Base-by-base conservation (phyloP, 2,797 vertebrate species). In the Poecilia wingei region DNA sequence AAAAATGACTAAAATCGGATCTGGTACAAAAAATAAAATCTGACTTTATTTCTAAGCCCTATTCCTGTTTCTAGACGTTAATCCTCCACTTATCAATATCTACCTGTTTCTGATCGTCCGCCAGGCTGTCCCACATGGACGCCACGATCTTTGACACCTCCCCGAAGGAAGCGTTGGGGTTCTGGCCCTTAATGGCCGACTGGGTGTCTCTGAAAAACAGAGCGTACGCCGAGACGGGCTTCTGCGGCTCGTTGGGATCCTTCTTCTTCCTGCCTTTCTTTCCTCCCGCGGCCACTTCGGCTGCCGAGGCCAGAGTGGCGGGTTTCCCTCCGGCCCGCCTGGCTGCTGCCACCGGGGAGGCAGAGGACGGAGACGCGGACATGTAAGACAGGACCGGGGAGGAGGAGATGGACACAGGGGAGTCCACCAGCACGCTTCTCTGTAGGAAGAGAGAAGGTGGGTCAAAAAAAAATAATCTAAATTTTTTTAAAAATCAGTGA, bases 121-220 rank as follows among this genome's bases (percentile, higher is more conserved):
- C 97, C 79, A 98, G 92, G 87, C 97, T 98, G 93, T 98, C 97
- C 97, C 97, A 98, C 97, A 98, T 98, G 72, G 97, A 98, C 36
- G 97, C 97, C 68, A 98, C 97, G 6, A 98, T 98, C 92, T 97
- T 98, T 61, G 97, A 98, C 77, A 98, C 97, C 83, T 98, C 97
- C 12, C 97, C 97, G 64, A 98, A 98, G 14, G 97, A 97, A 53
- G 97, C 97, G 28, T 96, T 98, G 78, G 97, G 97, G 87, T 98
- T 98, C 92, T 98, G 97, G 61, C 97, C 97, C 85, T 98, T 98
- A 80, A 98, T 98, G 73, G 97, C 97, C 0, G 97, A 97, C 91
- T 98, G 97, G 0, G 97, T 98, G 93, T 98, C 97, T 76, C 97
- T 95, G 89, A 98, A 98, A 92, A 98, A 98, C 73, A 98, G 92